Evolutionary conservation across 1,140 invertebrate species (phyloP).

Genomic region (Magallana ariakensis): DNA sequence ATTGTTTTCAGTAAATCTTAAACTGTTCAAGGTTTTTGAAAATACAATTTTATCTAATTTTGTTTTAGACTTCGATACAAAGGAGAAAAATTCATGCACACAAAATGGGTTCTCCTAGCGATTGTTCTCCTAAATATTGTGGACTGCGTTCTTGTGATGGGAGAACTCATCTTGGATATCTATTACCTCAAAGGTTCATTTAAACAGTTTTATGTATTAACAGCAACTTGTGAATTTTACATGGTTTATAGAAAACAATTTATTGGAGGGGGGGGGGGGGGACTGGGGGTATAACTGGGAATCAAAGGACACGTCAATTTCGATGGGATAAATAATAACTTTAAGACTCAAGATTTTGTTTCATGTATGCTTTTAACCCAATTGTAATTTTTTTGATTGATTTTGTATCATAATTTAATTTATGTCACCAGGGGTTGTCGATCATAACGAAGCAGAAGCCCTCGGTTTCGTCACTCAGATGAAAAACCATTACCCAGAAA

Average conservation of each 20-base stretch:
- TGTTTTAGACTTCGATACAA: conserved; percentile 66
- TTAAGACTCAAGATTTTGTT: neutral
- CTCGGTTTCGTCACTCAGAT: neutral
- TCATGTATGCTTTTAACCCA: neutral
- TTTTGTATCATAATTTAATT: too few relatives aligned
- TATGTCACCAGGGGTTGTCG: neutral
- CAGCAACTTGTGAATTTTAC: too few relatives aligned
- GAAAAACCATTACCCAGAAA: neutral
- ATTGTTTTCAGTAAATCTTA: neutral
- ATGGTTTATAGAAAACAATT: too few relatives aligned
- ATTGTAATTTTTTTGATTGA: too few relatives aligned
- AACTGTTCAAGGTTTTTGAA: neutral
- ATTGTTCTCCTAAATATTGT: conserved; percentile 69
- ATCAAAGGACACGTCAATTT: too few relatives aligned
- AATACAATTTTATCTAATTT: conserved; percentile 16
- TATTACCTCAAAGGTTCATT: conserved; percentile 69
- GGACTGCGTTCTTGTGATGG: conserved; percentile 71
- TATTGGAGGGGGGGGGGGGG: too few relatives aligned
- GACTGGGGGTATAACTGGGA: too few relatives aligned
- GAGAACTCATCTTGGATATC: conserved; percentile 73
- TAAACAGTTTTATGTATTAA: neutral
- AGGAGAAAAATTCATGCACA: conserved; percentile 69
- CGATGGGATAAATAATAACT: too few relatives aligned
- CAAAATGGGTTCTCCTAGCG: conserved; percentile 66
- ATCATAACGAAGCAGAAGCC: conserved; percentile 5